Base-by-base conservation (phyloP, 2,888 invertebrate genomes). In the Erebia palarica region DNA sequence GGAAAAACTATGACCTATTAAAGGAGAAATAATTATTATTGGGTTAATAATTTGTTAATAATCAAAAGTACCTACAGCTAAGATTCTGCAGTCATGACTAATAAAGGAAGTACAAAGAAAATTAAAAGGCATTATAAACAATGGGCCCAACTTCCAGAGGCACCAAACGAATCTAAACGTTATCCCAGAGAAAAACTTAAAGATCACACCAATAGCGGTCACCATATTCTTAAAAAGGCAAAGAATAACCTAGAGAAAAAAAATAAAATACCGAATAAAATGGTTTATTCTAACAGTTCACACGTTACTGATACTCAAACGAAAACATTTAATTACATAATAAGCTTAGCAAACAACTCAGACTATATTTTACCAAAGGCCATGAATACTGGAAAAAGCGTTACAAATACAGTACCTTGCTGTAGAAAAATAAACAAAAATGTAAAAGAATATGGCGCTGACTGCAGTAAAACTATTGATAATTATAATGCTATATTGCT, bases 401-500 rank as follows among this genome's bases (percentile, higher is more conserved):
- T 57, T 36, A 36, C 36, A 13, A 21, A 4, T 21, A 57, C 18
- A 11, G 21, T 21, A 11, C 57, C 42, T 42, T n/a, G 59, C 3
- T 9, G n/a, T n/a, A 9, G n/a, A n/a, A 60, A 44, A 60, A 59
- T 14, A 7, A 36, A n/a, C 14, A 36, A 27, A 14, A 36, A 14
- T 36, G 60, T 44, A 10, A n/a, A 60, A 10, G 7, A 60, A 14
- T 44, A 60, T 44, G 42, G 27, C n/a, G 16, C 14, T 67, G 14
- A 59, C 44, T 13, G 21, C 3, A 55, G 27, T 42, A 27, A 60
- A 13, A 49, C 10, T 51, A 36, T 36, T 11, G 60, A 27, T n/a
- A 36, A 67, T 21, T 68, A 57, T 68, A 53, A 74, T 51, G 69
- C 69, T 9, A 65, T 72, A 11, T 64, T 68, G 53, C 68, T 71